Evolutionary conservation across 2,113 vertebrate genomes (phyloP).

Genomic region (Litocranius walleri): DNA sequence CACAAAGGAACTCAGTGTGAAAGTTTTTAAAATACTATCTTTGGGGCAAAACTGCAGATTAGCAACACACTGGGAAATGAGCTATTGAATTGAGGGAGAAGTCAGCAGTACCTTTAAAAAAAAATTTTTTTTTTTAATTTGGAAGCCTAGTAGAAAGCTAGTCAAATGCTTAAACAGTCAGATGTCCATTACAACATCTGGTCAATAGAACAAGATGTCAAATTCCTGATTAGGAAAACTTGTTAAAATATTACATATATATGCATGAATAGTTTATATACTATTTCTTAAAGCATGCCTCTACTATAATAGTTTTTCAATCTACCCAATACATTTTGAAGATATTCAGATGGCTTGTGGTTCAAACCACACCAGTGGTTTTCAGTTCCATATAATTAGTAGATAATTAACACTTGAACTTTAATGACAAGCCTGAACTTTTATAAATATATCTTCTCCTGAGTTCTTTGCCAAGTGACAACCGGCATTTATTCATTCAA

Average conservation of each 20-base stretch:
- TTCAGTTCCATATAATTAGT: not conserved
- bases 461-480: not conserved
- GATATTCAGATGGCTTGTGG: not conserved
- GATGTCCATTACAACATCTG: not conserved
- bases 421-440: not conserved
- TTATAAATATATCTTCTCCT: not conserved
- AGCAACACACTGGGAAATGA: conserved; percentile 60
- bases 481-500: not conserved
- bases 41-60: conserved; percentile 65
- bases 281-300: not conserved
- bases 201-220: not conserved
- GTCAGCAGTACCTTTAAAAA: not conserved
- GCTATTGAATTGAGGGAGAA: conserved; percentile 21
- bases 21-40: conserved; percentile 67
- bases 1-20: conserved; percentile 68
- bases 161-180: not conserved
- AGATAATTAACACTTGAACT: not conserved
- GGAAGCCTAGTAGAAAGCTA: not conserved
- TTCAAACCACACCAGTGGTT: not conserved
- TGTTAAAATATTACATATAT: not conserved
- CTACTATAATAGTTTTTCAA: not conserved
- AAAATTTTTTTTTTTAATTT: not conserved
- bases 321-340: not conserved
- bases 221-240: not conserved
- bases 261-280: not conserved